Percentiles rank a stretch among this genome's conserved stretches.
These are phyloP conservation scores for Hemaris fuciformis DNA, from an alignment of 2,888 invertebrate species.

Conservation along the genomic window DNA sequence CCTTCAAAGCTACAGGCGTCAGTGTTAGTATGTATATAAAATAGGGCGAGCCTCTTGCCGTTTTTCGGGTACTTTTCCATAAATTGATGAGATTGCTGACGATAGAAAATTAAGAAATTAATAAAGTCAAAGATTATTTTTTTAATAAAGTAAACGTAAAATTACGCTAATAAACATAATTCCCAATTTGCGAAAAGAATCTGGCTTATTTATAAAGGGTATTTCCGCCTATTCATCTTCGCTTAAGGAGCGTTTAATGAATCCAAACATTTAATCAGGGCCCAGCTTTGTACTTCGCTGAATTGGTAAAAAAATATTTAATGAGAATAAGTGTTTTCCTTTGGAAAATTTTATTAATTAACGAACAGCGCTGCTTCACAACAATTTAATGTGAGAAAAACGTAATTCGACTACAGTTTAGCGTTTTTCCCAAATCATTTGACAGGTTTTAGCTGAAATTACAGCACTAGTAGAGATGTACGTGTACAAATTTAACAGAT, in stretches of 20 bases:
- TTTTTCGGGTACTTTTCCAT: no score
- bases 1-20: no score
- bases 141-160: neutral
- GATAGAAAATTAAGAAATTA: no score
- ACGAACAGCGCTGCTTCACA: neutral
- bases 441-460: no score
- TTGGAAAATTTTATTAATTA: neutral
- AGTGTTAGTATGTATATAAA: neutral
- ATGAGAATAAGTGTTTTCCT: neutral
- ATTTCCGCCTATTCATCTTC: conserved; percentile 31
- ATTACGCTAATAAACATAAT: neutral
- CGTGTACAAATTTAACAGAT: no score
- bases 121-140: conserved; percentile 13
- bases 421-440: neutral
- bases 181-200: conserved; percentile 12
- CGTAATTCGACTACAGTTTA: neutral
- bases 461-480: no score
- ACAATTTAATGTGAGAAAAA: neutral
- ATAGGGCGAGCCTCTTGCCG: no score
- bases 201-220: conserved; percentile 29
- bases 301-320: neutral
- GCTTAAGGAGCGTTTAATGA: conserved; percentile 33
- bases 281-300: neutral
- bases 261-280: conserved; percentile 34
- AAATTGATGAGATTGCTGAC: no score